phyloP scores from a whole-genome alignment of 2,797 vertebrate species.

The Bovichtus diacanthus region DNA sequence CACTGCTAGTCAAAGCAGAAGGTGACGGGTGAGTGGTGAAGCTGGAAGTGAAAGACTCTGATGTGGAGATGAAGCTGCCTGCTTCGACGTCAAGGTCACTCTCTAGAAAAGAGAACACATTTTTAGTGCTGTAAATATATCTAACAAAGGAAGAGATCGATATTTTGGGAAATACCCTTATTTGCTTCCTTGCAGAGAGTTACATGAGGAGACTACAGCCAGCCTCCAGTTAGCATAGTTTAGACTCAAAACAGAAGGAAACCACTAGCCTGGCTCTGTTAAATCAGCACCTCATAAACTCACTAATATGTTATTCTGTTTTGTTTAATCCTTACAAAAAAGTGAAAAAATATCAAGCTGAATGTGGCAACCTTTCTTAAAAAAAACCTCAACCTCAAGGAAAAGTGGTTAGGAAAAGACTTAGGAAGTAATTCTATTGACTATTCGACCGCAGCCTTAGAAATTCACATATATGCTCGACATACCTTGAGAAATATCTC shows the following conservation, averaged over 20 bases:
- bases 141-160: background rate
- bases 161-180: background rate
- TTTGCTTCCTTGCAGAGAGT: background rate
- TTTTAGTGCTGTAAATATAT: background rate
- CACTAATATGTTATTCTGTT: background rate
- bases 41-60: conserved; percentile 34
- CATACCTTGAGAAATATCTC: conserved; percentile 76
- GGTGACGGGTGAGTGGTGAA: conserved; percentile 19
- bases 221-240: background rate
- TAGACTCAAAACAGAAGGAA: background rate
- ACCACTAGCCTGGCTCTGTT: background rate
- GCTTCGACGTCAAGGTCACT: conserved; percentile 18
- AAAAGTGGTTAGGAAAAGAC: no score
- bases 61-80: conserved; percentile 24
- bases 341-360: background rate
- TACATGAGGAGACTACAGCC: background rate
- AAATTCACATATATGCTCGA: background rate
- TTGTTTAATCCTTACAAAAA: background rate
- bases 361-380: background rate
- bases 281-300: background rate
- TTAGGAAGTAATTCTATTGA: no score
- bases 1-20: conserved; percentile 14
- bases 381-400: no score
- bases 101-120: conserved; percentile 63
- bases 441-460: no score